phyloP scores from a whole-genome alignment of 1,140 invertebrate genomes.

The Plectrocnemia conspersa region DNA sequence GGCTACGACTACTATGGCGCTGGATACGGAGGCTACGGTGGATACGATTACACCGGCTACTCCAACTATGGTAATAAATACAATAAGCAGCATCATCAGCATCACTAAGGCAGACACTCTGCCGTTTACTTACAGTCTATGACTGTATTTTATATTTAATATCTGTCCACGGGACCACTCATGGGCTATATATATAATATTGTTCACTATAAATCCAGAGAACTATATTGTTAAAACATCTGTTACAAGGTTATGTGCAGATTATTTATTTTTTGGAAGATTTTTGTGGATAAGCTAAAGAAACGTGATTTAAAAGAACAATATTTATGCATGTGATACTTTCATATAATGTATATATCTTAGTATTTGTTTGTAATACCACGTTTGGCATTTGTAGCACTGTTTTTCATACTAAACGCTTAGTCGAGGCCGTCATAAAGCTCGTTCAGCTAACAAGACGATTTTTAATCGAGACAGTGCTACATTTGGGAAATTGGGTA shows the following conservation, averaged over 20 bases:
- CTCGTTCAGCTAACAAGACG: slow-evolving; percentile 21
- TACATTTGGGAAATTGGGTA: slow-evolving; percentile 56
- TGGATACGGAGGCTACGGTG: slow-evolving; percentile 72
- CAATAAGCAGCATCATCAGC: slow-evolving; percentile 34
- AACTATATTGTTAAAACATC: slow-evolving; percentile 30
- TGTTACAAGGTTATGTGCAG: slow-evolving; percentile 25
- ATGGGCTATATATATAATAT: slow-evolving; percentile 26
- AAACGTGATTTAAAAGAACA: slow-evolving; percentile 35
- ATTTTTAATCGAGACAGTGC: slow-evolving; percentile 40
- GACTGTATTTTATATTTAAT: neutral
- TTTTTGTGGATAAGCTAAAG: slow-evolving; percentile 31
- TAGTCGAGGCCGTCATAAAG: slow-evolving; percentile 27
- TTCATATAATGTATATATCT: slow-evolving; percentile 36
- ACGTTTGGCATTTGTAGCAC: slow-evolving; percentile 55
- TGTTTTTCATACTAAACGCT: slow-evolving; percentile 45
- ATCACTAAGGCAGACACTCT: slow-evolving; percentile 27
- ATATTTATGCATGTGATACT: slow-evolving; percentile 36
- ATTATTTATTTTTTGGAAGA: slow-evolving; percentile 35
- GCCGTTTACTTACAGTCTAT: slow-evolving; percentile 16
- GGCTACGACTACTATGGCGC: slow-evolving; percentile 72
- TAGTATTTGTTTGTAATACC: slow-evolving; percentile 55
- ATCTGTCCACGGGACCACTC: slow-evolving; percentile 23
- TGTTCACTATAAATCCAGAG: slow-evolving; percentile 30
- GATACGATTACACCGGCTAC: slow-evolving; percentile 72
- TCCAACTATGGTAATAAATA: slow-evolving; percentile 68